Evolutionary conservation across 2,888 invertebrate genomes (phyloP), one percentile per base, ranked within the genome.

Genomic region (Cephalotes varians): DNA sequence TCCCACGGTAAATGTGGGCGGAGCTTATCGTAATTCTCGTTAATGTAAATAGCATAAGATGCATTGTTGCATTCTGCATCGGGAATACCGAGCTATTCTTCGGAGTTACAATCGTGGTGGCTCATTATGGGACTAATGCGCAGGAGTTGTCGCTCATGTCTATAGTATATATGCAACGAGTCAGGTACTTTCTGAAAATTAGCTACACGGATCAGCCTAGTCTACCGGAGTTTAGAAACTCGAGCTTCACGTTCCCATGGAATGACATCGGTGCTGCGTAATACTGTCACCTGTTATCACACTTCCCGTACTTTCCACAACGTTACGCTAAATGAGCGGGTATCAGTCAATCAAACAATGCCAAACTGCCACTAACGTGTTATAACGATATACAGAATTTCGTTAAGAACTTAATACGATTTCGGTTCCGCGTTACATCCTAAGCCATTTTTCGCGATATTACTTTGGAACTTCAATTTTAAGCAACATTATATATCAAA

Each of bases 11-110:
- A 82, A 82, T 71, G 81, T 58, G 47, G 76, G 60, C 44, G 60
- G 67, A 21, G 79, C 62, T 87, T 86, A 87, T 88, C 87, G 83
- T 65, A 69, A 74, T 47, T 65, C 54, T 77, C 84, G 84, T 83
- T 86, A 88, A 81, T 81, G 83, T 76, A 82, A 85, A 88, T 83
- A 81, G 71, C 81, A 81, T 83, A 87, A 87, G 79, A 84, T 58
- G 81, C 58, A 81, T 83, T 81, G 54, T 77, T 76, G 82, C 58
- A 72, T 73, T 67, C 37, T 40, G 40, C 77, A 79, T 79, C 71
- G 69, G 58, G 47, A 44, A 69, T 74, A 31, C 34, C 34, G 60
- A 47, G 65, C 34, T 44, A 81, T 88, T 87, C 87, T 83, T 88
- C 60, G 67, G 81, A 82, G 71, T 72, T 64, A 81, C 84, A 77